A percentile compares a stretch with the other conserved stretches of the same genome.
These are phyloP conservation scores for Polylopha cassiicola DNA, from an alignment of 2,888 invertebrate genomes.

Conservation along the genomic window DNA sequence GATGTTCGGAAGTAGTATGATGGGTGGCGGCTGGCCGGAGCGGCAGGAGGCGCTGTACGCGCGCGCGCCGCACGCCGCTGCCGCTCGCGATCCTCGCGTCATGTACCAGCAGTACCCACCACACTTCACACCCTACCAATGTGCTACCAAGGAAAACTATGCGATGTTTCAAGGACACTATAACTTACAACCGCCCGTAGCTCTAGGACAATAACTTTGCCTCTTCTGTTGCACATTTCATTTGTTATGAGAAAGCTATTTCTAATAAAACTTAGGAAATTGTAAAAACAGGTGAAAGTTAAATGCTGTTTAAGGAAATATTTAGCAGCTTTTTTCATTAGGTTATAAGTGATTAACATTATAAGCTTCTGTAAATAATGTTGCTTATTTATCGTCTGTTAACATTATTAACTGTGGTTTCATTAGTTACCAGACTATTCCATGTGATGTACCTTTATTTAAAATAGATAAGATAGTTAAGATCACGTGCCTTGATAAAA, in stretches of 20 bases:
- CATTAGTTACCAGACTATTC: slow-evolving; percentile 15
- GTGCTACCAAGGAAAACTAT: slow-evolving; percentile 69
- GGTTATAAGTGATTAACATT: too few species aligned
- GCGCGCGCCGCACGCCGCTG: slow-evolving; percentile 26
- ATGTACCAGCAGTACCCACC: slow-evolving; percentile 64
- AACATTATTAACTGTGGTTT: slow-evolving; percentile 5
- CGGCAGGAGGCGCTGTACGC: slow-evolving; percentile 57
- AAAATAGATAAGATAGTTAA: slow-evolving; percentile 28
- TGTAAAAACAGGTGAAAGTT: too few species aligned
- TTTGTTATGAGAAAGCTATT: too few species aligned
- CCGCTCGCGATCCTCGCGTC: background rate
- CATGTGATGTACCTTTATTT: slow-evolving; percentile 13
- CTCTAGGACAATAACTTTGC: slow-evolving; percentile 57
- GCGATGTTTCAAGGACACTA: slow-evolving; percentile 71
- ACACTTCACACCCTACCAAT: slow-evolving; percentile 60
- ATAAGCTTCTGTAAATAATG: slow-evolving; percentile 4
- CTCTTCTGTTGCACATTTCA: too few species aligned
- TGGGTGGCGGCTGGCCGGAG: slow-evolving; percentile 57
- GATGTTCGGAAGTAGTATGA: slow-evolving; percentile 46
- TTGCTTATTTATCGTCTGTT: background rate
- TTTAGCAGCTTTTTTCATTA: too few species aligned
- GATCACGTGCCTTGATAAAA: slow-evolving; percentile 39
- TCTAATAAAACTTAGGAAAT: too few species aligned
- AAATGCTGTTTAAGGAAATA: too few species aligned
- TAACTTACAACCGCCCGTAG: slow-evolving; percentile 65